Evolutionary conservation across 1,140 invertebrate species (phyloP), one percentile per base, ranked within the genome.

Genomic region (Brachionus asplanchnoidis): DNA sequence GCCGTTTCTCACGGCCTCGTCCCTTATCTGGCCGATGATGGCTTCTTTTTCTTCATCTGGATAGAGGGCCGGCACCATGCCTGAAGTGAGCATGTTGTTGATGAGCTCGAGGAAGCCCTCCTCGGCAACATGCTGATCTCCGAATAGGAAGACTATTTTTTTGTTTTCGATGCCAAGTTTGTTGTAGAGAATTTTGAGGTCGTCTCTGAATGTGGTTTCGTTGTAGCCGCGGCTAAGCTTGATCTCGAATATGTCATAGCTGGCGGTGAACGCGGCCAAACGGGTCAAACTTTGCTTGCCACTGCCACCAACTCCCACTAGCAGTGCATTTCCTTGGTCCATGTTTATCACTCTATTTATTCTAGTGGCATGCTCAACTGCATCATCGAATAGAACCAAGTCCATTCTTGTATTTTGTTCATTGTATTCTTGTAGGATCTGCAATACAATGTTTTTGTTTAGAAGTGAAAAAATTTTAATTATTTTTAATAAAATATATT

Each of bases 361-460:
- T 68, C 95, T 91, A 0, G 94, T 95, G 85, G 96, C 88, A 89
- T 97, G 95, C 86, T 96, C 94, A 36, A 97, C 88, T 40, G 94
- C 95, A 88, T 96, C 95, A 87, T 96, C 93, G 87, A 97, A 97
- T 2, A 97, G 89, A 0, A 97, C 94, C 80, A 97, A 91, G 14
- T 93, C 92, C 89, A 96, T 91, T 53, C 87, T 86, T 2, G 88
- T 88, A 85, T 89, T 70, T 82, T 85, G 91, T 78, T 95, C 94
- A 87, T 95, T 95, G 87, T 95, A 96, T 86, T 95, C 93, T 86
- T 94, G 94, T 28, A 96, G 88, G 85, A 97, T 95, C 73, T 77
- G 32, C 2, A 36, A 36, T 36, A 36, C 32, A 36, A 36, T 7
- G 6, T 36, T 36, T 7, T 36, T 7, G 7, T 36, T 36, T 36